A percentile compares a stretch with the other conserved stretches of the same genome.
These are phyloP conservation scores for Amphiprion ocellaris DNA, from an alignment of 2,113 vertebrate species.

Conservation along the genomic window DNA sequence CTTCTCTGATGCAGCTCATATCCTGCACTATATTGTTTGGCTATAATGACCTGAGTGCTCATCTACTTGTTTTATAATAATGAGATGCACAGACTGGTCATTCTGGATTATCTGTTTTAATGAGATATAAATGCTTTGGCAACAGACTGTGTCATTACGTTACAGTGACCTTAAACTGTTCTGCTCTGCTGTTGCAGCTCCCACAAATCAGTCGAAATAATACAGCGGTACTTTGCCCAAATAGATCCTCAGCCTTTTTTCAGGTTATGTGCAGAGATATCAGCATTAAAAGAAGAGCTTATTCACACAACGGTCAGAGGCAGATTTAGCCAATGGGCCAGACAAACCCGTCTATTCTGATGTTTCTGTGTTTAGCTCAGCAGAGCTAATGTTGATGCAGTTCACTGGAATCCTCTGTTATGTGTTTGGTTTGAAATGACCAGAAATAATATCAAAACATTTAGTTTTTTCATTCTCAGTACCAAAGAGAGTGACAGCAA, in stretches of 20 bases:
- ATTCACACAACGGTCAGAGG: conserved; percentile 61
- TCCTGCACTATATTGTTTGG: background rate
- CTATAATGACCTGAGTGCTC: conserved; percentile 1
- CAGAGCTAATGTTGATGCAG: conserved; percentile 10
- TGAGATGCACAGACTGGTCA: conserved; percentile 1
- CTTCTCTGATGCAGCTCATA: background rate
- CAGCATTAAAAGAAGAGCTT: conserved; percentile 33
- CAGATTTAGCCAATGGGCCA: conserved; percentile 15
- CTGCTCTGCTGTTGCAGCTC: conserved; percentile 1
- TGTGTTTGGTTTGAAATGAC: conserved; percentile 13
- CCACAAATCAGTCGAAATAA: conserved; percentile 27
- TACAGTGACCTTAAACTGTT: conserved; percentile 27
- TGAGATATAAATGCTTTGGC: conserved; percentile 7
- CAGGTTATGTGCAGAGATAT: conserved; percentile 41
- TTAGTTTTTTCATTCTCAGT: background rate
- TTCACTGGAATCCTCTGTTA: conserved; percentile 4
- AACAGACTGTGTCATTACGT: conserved; percentile 10
- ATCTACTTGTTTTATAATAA: background rate
- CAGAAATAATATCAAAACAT: background rate
- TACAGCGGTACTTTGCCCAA: conserved; percentile 34
- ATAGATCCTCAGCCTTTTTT: conserved; percentile 36
- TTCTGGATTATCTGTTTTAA: conserved; percentile 11
- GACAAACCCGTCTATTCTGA: conserved; percentile 10
- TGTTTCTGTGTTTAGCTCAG: conserved; percentile 19
- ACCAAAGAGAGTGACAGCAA: background rate